A percentile compares a stretch with the other conserved stretches of the same genome.
Evolutionary conservation across 2,888 invertebrate genomes (phyloP).

Genomic region (Ypsolopha scabrella): DNA sequence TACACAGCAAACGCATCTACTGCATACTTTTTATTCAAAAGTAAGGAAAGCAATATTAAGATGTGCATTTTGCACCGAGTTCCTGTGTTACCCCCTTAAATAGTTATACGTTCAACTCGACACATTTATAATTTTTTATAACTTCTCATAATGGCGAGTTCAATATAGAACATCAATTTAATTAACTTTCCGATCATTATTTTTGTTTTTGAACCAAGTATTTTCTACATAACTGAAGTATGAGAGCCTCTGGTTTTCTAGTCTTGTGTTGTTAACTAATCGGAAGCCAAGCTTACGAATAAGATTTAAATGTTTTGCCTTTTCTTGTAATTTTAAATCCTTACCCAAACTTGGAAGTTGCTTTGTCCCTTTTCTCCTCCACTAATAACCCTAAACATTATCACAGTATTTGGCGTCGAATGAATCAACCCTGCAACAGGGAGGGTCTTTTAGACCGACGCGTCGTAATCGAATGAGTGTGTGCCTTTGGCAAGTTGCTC

Average conservation of each 20-base stretch:
- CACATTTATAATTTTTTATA: too few species aligned
- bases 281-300: not conserved
- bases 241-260: too few species aligned
- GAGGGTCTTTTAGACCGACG: constrained; percentile 4
- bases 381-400: not conserved
- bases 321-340: not conserved
- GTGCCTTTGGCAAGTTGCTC: constrained; percentile 3
- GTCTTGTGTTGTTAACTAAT: not conserved
- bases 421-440: not conserved
- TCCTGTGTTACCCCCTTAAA: too few species aligned
- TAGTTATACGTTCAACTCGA: too few species aligned
- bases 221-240: too few species aligned
- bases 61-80: too few species aligned
- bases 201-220: not conserved
- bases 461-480: constrained; percentile 24
- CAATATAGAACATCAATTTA: too few species aligned
- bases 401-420: not conserved
- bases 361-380: not conserved
- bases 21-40: too few species aligned
- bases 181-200: not conserved
- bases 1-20: too few species aligned
- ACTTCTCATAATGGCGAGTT: too few species aligned
- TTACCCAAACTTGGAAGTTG: not conserved
- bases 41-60: too few species aligned
- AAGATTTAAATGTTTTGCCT: not conserved